Evolutionary conservation across 2,113 vertebrate species (phyloP).

Genomic region (Brienomyrus longianalis): DNA sequence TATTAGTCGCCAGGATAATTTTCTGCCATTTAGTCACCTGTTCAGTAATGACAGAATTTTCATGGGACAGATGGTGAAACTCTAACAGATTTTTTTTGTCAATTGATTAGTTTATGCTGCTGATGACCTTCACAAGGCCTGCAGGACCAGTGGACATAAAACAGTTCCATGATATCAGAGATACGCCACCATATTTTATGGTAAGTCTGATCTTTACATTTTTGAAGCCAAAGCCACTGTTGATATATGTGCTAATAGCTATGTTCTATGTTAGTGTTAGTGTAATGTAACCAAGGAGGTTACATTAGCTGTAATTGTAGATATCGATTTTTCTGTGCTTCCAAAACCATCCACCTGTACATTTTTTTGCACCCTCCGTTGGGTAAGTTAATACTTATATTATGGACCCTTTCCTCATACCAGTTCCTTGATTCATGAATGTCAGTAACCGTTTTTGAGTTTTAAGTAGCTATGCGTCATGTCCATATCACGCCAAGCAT

Average conservation of each 20-base stretch:
- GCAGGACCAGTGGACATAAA: background rate
- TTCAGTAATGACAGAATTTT: background rate
- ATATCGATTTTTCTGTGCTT: background rate
- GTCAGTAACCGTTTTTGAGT: background rate
- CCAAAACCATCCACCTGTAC: background rate
- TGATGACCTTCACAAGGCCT: background rate
- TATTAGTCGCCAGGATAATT: background rate
- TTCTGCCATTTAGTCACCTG: background rate
- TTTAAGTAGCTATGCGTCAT: background rate
- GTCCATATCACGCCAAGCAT: too few relatives aligned
- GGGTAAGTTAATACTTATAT: background rate
- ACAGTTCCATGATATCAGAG: background rate
- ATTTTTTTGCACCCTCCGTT: background rate
- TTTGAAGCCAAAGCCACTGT: background rate
- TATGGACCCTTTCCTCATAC: background rate
- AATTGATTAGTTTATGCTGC: background rate
- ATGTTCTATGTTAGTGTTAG: background rate
- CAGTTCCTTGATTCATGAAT: background rate
- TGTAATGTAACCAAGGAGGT: too few relatives aligned
- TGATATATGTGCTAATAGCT: background rate
- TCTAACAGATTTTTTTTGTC: background rate
- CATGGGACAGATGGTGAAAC: background rate
- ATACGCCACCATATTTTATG: background rate
- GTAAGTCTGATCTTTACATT: background rate
- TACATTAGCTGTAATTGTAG: background rate